A percentile compares a stretch with the other conserved stretches of the same genome.
phyloP scores from a whole-genome alignment of 2,113 vertebrate species.

The Zosterops japonicus region DNA sequence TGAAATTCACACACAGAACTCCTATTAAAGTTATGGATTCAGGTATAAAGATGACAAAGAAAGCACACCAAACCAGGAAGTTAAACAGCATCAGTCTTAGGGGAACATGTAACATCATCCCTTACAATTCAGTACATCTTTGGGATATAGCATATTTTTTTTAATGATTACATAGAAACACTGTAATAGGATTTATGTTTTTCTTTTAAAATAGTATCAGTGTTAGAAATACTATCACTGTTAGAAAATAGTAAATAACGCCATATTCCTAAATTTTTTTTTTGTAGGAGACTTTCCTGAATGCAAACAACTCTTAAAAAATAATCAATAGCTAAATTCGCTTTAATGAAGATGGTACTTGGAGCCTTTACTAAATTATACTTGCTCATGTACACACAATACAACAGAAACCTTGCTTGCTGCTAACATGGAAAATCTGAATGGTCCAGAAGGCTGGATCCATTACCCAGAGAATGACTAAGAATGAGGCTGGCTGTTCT shows the following conservation, averaged over 20 bases:
- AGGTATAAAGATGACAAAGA: not conserved
- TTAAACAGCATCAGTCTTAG: not conserved
- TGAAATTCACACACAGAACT: not conserved
- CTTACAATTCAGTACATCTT: not conserved
- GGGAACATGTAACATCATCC: not conserved
- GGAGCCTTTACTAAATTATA: not conserved
- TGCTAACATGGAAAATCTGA: not conserved
- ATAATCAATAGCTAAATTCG: not conserved
- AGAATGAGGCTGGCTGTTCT: not conserved
- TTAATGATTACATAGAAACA: constrained; percentile 27
- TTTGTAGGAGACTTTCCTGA: not conserved
- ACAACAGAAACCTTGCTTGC: not conserved
- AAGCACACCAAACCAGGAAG: not conserved
- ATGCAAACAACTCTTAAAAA: not conserved
- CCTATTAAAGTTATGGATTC: not conserved
- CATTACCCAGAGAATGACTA: not conserved
- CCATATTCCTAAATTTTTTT: not conserved
- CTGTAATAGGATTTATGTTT: not conserved
- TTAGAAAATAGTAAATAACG: not conserved
- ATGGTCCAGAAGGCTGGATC: not conserved
- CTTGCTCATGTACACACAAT: not conserved
- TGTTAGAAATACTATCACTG: not conserved
- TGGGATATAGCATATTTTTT: not conserved
- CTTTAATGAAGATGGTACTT: not conserved
- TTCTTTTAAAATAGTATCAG: not conserved